These are phyloP conservation scores for Prunella strophiata DNA, from an alignment of 2,797 vertebrate species.

Conservation along the genomic window DNA sequence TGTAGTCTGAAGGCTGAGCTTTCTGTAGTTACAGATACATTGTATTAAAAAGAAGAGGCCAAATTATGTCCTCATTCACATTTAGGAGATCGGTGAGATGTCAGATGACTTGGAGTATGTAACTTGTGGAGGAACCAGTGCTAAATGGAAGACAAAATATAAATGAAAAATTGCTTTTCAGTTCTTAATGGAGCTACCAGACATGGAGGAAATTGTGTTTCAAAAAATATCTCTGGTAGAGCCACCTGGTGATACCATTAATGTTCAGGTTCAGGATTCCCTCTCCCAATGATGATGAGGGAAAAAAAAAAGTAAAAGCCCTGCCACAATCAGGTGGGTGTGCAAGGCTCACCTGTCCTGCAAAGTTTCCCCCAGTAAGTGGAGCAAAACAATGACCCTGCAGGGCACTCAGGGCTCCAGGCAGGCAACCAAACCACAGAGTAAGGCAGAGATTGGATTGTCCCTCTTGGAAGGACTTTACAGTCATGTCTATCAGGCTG, in stretches of 20 bases:
- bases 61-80: neutral
- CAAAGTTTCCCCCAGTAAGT: conserved; percentile 20
- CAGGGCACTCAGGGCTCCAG: neutral
- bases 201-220: neutral
- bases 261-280: neutral
- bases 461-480: neutral
- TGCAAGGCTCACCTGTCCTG: neutral
- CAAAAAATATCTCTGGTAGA: neutral
- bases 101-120: neutral
- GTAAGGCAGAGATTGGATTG: conserved; percentile 11
- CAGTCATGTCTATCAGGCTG: accelerated
- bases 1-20: neutral
- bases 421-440: neutral
- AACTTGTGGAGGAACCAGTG: neutral
- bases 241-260: neutral
- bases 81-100: neutral
- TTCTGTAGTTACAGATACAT: neutral
- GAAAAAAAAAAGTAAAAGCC: neutral
- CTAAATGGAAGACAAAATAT: neutral
- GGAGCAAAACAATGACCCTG: conserved; percentile 61
- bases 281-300: neutral
- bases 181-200: neutral
- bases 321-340: neutral
- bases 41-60: neutral
- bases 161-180: neutral